Base-by-base conservation (phyloP, 2,888 invertebrate species). In the Tiliacea citrago region DNA sequence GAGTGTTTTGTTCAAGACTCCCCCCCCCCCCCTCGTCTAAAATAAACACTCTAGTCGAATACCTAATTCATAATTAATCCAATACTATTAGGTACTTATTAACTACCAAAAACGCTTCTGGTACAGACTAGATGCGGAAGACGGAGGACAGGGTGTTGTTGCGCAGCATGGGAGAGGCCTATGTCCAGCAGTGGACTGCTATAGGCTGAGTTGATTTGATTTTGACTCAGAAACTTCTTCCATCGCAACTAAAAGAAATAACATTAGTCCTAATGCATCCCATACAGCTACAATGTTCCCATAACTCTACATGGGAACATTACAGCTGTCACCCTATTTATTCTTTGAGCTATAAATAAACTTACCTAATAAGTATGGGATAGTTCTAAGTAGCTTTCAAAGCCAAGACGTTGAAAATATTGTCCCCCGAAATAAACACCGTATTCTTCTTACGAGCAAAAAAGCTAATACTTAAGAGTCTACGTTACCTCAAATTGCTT, bases 181-280 rank as follows among this genome's bases (percentile, higher is more conserved):
- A n/a, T n/a, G n/a, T n/a, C n/a, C n/a, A n/a, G n/a, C n/a, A n/a
- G n/a, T n/a, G n/a, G n/a, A n/a, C n/a, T n/a, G n/a, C n/a, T n/a
- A n/a, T n/a, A n/a, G n/a, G n/a, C n/a, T n/a, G n/a, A n/a, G n/a
- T n/a, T n/a, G n/a, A n/a, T n/a, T n/a, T n/a, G n/a, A n/a, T n/a
- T n/a, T n/a, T n/a, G n/a, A 49, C 49, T n/a, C 13, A 10, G 24
- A 18, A 81, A 78, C 35, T 62, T 57, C 18, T 78, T 67, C 45
- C 35, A 13, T 51, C 18, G 24, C 21, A 62, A 81, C 35, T 57
- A 67, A 67, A 78, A 62, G 51, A 60, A 73, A 65, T 35, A 12
- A 29, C 45, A 57, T 67, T 57, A 67, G 49, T 29, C 13, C 61
- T 55, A 62, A 81, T 29, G n/a, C 45, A 47, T 24, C 29, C 39